Conservation (phyloP, 2,888 invertebrate genomes). For the Ditula angustiorana region DNA sequence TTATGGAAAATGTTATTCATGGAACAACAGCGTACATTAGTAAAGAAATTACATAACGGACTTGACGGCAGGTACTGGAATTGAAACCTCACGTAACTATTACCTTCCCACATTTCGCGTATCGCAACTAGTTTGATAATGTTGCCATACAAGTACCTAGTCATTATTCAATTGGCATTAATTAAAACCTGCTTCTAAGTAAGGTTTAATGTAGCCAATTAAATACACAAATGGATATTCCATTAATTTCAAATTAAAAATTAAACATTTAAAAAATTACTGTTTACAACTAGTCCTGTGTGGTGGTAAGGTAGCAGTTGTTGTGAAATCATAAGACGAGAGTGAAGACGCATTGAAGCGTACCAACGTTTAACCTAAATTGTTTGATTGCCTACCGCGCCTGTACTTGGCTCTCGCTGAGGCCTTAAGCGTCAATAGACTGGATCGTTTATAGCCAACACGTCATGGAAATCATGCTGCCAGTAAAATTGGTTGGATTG, state of each 20-base stretch:
- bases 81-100: constrained; percentile 30
- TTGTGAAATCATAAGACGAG: constrained; percentile 52
- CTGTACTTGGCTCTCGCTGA: constrained; percentile 28
- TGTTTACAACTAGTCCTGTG: constrained; percentile 17
- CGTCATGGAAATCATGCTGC: constrained; percentile 31
- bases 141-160: constrained; percentile 24
- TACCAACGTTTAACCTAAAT: constrained; percentile 72
- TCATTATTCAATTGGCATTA: constrained; percentile 33
- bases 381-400: constrained; percentile 72
- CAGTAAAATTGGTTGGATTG: constrained; percentile 22
- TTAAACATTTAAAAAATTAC: constrained; percentile 16
- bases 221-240: constrained; percentile 31
- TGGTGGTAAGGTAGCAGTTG: constrained; percentile 40
- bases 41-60: constrained; percentile 30
- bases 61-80: constrained; percentile 15
- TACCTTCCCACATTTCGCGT: constrained; percentile 25
- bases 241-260: constrained; percentile 34
- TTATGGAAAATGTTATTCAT: constrained; percentile 33
- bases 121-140: constrained; percentile 31
- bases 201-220: constrained; percentile 27
- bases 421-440: constrained; percentile 38
- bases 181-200: constrained; percentile 28
- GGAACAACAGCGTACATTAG: constrained; percentile 18
- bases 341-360: constrained; percentile 48
- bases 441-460: constrained; percentile 26